These are phyloP conservation scores for Ochotona princeps DNA, from an alignment of 2,113 vertebrate species.

Conservation along the genomic window DNA sequence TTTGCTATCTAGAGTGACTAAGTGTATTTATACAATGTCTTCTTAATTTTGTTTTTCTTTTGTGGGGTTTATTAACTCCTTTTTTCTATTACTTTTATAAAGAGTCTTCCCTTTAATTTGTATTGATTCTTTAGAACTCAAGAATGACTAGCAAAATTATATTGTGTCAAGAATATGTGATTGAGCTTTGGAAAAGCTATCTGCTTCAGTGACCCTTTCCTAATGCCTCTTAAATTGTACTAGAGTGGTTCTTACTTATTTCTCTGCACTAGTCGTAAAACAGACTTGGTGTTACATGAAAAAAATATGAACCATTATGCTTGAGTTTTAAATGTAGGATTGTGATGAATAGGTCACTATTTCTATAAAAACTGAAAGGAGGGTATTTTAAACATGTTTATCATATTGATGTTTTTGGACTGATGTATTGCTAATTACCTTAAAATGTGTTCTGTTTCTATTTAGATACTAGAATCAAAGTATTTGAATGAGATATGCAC, in stretches of 20 bases:
- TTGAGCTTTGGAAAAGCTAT: neutral
- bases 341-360: neutral
- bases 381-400: neutral
- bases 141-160: neutral
- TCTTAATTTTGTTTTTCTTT: neutral
- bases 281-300: neutral
- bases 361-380: constrained; percentile 37
- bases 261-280: neutral
- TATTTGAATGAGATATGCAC: constrained; percentile 35
- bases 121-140: neutral
- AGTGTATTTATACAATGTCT: neutral
- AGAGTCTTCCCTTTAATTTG: neutral
- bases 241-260: neutral
- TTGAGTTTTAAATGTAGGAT: neutral
- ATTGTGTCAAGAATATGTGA: neutral
- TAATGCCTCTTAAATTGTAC: neutral
- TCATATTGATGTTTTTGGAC: constrained; percentile 20
- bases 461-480: constrained; percentile 66
- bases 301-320: neutral
- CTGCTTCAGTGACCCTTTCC: neutral
- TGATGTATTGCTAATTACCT: constrained; percentile 40
- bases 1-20: neutral
- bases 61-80: neutral
- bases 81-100: neutral
- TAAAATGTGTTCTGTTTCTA: constrained; percentile 51